Evolutionary conservation across 53 echinoderm and acorn worm genomes (phyloP).

Genomic region (Antedon mediterranea): DNA sequence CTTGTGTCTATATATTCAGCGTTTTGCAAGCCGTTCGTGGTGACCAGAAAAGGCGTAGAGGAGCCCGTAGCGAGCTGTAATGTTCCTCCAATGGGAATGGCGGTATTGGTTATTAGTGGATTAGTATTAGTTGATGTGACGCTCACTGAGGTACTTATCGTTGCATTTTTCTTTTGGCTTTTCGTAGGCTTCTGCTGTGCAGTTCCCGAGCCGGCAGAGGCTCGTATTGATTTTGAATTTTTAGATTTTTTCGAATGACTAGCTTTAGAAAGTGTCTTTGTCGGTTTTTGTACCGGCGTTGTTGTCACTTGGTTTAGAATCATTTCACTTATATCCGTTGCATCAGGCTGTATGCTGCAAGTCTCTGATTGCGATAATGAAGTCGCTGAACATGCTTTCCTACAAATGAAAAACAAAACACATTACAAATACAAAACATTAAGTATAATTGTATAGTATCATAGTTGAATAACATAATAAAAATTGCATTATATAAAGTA

Average conservation of each 20-base stretch:
- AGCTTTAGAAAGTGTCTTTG: neutral
- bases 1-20: conserved; percentile 53
- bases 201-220: neutral
- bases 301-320: neutral
- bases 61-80: neutral
- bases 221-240: neutral
- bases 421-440: no score
- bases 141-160: neutral
- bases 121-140: neutral
- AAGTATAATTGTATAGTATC: no score
- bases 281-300: neutral
- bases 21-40: conserved; percentile 74
- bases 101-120: neutral
- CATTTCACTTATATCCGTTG: neutral
- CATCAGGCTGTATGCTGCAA: no score
- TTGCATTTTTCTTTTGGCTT: conserved; percentile 1
- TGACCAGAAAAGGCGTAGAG: conserved; percentile 14
- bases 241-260: neutral
- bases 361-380: neutral
- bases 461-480: no score
- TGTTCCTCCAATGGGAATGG: neutral
- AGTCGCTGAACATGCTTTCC: neutral
- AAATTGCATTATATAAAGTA: no score
- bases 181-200: neutral
- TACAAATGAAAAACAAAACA: neutral